Evolutionary conservation across 2,113 vertebrate species (phyloP).

Genomic region (Hyla sarda): DNA sequence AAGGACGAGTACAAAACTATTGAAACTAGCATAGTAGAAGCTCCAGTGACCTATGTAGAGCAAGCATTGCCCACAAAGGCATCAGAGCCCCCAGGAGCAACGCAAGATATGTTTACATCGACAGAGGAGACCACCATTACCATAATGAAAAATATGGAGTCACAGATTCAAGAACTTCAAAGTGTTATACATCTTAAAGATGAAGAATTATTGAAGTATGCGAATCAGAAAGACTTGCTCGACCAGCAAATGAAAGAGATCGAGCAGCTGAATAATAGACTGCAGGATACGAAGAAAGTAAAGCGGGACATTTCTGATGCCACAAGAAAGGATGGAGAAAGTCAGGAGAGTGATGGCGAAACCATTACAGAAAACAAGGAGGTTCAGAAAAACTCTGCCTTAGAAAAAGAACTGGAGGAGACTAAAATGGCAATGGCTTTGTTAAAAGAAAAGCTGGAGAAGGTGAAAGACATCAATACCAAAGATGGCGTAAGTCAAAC

Average conservation of each 20-base stretch:
- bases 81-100: slow-evolving; percentile 66
- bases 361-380: slow-evolving; percentile 68
- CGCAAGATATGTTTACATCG: slow-evolving; percentile 67
- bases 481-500: slow-evolving; percentile 74
- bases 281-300: slow-evolving; percentile 86
- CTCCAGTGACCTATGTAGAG: not conserved
- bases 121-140: slow-evolving; percentile 72
- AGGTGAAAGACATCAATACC: slow-evolving; percentile 44
- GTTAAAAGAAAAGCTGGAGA: not conserved
- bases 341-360: slow-evolving; percentile 69
- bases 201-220: slow-evolving; percentile 73
- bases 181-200: slow-evolving; percentile 76
- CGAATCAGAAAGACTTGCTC: slow-evolving; percentile 72
- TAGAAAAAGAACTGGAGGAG: slow-evolving; percentile 7
- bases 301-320: slow-evolving; percentile 73
- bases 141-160: slow-evolving; percentile 68
- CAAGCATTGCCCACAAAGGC: slow-evolving; percentile 63
- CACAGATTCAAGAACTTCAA: slow-evolving; percentile 77
- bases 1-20: slow-evolving; percentile 52
- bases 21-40: not conserved
- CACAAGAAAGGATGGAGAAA: slow-evolving; percentile 74
- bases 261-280: slow-evolving; percentile 89
- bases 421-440: not conserved
- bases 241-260: slow-evolving; percentile 77
- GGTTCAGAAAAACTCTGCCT: slow-evolving; percentile 45